Base-by-base conservation (phyloP, 2,888 invertebrate genomes). In the Caenorhabditis plicata region DNA sequence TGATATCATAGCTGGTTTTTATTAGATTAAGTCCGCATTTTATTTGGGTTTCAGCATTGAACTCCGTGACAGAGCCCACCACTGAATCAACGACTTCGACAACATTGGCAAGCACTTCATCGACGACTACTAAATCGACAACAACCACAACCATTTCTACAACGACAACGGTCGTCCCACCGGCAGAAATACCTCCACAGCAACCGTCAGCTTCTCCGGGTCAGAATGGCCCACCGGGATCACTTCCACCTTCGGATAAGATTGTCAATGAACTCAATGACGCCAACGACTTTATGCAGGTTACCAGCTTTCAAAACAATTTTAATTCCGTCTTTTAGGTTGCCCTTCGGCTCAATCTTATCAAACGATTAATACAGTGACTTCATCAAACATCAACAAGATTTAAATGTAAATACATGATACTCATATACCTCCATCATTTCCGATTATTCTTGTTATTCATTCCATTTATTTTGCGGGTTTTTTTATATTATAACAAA, bases 191-290 rank as follows among this genome's bases (percentile, higher is more conserved):
- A 8, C 35, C 54, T 15, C 43, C 53, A 25, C 38, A 15, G n/a
- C 41, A 53, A 46, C 36, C 52, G 19, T 20, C 33, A 17, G 3
- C 33, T 13, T n/a, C 33, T 22, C 13, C 9, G 17, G 13, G 15
- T 26, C 29, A 40, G 19, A 19, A 19, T 1, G 58, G 58, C 11
- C 58, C 58, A 3, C 58, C 58, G 4, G 58, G 58, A 20, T 58
- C 49, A 5, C 39, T 49, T 41, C 60, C 60, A 17, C 60, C 60
- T 5, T 54, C 54, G 5, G 60, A 61, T 47, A 50, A 61, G 19
- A 54, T 61, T 17, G 60, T 61, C 32, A 50, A 61, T 39, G 60
- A 54, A 19, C 26, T 61, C 35, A 61, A 61, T 41, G 50, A 20
- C 2, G 51, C 60, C 35, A 33, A 43, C 19, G 54, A 61, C 35